These are phyloP conservation scores for Hanleya hanleyi DNA, from an alignment of 2,888 invertebrate genomes.

Conservation along the genomic window DNA sequence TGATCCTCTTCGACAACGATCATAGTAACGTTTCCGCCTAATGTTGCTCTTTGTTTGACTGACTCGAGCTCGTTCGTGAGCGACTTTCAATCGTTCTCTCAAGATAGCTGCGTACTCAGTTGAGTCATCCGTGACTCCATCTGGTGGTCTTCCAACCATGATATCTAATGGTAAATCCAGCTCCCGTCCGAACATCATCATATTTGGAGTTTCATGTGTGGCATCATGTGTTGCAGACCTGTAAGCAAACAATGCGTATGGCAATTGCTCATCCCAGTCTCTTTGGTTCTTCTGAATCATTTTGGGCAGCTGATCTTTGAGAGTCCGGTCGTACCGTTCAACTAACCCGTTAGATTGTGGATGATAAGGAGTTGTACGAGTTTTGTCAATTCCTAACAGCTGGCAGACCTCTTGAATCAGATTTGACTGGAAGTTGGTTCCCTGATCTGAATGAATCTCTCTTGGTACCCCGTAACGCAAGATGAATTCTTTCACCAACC, in stretches of 20 bases:
- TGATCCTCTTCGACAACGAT: neutral
- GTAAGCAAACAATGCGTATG: constrained; percentile 20
- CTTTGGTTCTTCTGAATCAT: constrained; percentile 21
- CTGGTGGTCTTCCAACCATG: constrained; percentile 1
- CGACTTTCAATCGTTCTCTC: neutral
- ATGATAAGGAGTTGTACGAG: constrained; percentile 35
- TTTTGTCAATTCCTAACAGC: constrained; percentile 25
- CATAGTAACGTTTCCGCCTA: neutral
- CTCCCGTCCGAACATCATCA: constrained; percentile 18
- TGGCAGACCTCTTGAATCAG: constrained; percentile 21
- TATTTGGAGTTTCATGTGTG: constrained; percentile 15
- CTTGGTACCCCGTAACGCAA: constrained; percentile 28
- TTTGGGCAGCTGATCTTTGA: constrained; percentile 24
- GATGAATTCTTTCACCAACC: constrained; percentile 24
- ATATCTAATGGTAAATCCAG: constrained; percentile 23
- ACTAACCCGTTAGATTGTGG: constrained; percentile 35
- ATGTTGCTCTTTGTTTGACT: neutral
- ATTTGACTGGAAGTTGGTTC: constrained; percentile 25
- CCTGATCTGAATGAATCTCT: constrained; percentile 32
- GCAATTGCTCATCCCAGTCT: constrained; percentile 30
- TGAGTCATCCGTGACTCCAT: neutral
- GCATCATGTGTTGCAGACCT: constrained; percentile 16
- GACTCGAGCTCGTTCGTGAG: neutral
- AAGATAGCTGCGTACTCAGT: neutral
- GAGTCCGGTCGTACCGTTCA: constrained; percentile 27